Evolutionary conservation across 2,888 invertebrate genomes (phyloP), one percentile per base, ranked within the genome.

Genomic region (Hermaeophaga mercurialis): DNA sequence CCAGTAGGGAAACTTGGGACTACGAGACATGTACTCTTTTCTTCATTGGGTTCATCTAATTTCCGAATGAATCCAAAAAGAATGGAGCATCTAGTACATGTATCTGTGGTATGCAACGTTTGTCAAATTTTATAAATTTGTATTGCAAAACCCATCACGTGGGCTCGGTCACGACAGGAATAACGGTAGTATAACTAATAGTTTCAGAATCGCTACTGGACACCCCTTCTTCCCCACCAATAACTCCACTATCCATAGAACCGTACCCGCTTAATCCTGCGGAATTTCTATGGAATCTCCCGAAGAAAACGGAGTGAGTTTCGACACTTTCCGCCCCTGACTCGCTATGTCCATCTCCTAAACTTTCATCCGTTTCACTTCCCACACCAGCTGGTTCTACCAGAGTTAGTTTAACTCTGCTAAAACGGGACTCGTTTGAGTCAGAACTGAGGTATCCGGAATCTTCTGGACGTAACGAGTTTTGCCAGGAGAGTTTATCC

Each of bases 381-480:
- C 66, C 81, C 74, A 63, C 80, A 73, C 49, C 58, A 11, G 31
- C 14, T 11, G 28, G 34, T 74, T 79, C 69, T 60, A 11, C 15
- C n/a, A 50, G 26, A 5, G 38, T 46, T 1, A 43, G 12, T 36
- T 54, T 56, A 6, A 33, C 24, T 24, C 53, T 55, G 1, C 31
- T n/a, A 5, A 41, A 41, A 3, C 49, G 54, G 6, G 58, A 60
- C 34, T 63, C 66, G 36, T 56, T 71, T 0, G 75, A 58, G 17
- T 92, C 92, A 24, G 90, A 90, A 73, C 92, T 93, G 55, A 93
- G 82, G 70, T 93, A 93, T 0, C 92, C 93, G 1, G 91, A 90
- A 74, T 93, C 93, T 72, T 89, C 84, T 1, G 70, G 71, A 59
- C 68, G 71, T 11, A 63, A 45, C 3, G 58, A 60, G 17, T 56